phyloP scores from a whole-genome alignment of 2,113 vertebrate species.

The Ophthalmolycus amberensis region DNA sequence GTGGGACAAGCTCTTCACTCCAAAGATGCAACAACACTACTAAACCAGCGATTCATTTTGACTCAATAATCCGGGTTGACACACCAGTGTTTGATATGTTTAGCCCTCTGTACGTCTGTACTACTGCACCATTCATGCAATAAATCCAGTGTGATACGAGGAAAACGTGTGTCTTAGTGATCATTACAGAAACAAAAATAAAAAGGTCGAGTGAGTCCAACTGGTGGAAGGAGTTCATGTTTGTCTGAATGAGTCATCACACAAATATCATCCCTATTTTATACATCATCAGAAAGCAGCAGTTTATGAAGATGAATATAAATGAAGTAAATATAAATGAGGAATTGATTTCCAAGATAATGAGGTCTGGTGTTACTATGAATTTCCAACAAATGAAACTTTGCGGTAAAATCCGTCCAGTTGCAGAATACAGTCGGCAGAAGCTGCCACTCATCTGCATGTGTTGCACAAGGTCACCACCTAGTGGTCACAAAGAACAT shows the following conservation, averaged over 20 bases:
- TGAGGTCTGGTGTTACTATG: not conserved
- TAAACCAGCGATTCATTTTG: slow-evolving; percentile 1
- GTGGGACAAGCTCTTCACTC: slow-evolving; percentile 75
- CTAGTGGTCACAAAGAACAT: slow-evolving; percentile 25
- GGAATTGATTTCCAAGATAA: not conserved
- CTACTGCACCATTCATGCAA: slow-evolving; percentile 29
- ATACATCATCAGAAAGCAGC: not conserved
- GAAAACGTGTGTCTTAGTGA: not conserved
- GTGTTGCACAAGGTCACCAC: slow-evolving; percentile 1
- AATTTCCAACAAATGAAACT: not conserved
- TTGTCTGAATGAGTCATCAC: slow-evolving; percentile 3
- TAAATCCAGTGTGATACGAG: slow-evolving; percentile 41
- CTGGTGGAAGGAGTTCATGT: not conserved
- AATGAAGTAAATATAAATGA: not conserved
- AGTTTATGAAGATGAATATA: not conserved
- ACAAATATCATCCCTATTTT: not conserved
- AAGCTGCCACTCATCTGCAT: not conserved
- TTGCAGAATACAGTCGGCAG: not conserved
- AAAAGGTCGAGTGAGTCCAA: not conserved
- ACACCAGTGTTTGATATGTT: not conserved
- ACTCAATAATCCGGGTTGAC: not conserved
- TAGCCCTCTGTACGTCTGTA: not conserved
- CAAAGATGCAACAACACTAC: not conserved
- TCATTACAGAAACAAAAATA: not conserved
- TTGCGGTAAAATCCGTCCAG: not conserved